Conservation (phyloP, 2,888 invertebrate species). For the Tetragnatha montana region DNA sequence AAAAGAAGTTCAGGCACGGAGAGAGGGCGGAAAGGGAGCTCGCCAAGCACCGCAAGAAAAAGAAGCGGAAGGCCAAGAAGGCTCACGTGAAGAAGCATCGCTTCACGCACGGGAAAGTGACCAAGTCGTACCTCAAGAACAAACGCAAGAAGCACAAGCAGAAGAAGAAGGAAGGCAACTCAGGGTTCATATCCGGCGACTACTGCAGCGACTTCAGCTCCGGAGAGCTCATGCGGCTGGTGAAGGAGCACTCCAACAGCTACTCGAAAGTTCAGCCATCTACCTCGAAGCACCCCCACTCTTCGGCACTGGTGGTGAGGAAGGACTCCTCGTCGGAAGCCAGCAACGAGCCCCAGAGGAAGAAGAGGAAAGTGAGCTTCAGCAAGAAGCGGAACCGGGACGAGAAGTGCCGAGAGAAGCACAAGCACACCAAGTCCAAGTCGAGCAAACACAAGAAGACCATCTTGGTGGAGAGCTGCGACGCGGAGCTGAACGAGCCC, state of each 20-base stretch:
- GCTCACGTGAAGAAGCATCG: constrained; percentile 60
- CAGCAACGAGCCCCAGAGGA: constrained; percentile 45
- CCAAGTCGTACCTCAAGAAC: constrained; percentile 48
- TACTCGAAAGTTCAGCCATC: constrained; percentile 60
- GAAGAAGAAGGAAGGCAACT: constrained; percentile 66
- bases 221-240: constrained; percentile 60
- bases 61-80: constrained; percentile 60
- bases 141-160: constrained; percentile 67
- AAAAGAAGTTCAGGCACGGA: constrained; percentile 54
- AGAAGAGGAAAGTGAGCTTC: constrained; percentile 65
- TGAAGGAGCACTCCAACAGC: constrained; percentile 66
- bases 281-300: constrained; percentile 62
- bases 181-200: constrained; percentile 63
- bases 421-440: constrained; percentile 62
- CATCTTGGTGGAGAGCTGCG: constrained; percentile 38
- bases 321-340: constrained; percentile 28
- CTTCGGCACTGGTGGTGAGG: constrained; percentile 7
- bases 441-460: constrained; percentile 67
- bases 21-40: constrained; percentile 46
- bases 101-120: constrained; percentile 52
- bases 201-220: constrained; percentile 69
- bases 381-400: constrained; percentile 49
- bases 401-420: constrained; percentile 60
- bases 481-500: constrained; percentile 31
- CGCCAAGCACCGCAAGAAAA: constrained; percentile 60